phyloP scores from a whole-genome alignment of 64 coral and sea anemone genomes.

The Dendrophyllia cribrosa region DNA sequence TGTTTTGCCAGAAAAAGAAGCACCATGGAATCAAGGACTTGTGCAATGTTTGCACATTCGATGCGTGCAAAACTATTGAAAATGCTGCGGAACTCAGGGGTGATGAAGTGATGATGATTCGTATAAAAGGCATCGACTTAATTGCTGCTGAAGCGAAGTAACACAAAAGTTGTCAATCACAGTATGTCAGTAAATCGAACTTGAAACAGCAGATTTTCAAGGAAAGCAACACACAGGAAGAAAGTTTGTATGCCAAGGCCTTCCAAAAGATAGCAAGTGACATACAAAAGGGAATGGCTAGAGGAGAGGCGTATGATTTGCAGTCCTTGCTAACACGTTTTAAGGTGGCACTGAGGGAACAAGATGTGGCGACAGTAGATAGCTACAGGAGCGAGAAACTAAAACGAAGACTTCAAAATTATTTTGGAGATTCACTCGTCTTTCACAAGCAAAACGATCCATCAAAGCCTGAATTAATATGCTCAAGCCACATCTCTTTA shows the following conservation, averaged over 20 bases:
- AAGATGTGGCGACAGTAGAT: no score
- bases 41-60: background rate
- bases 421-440: constrained; percentile 24
- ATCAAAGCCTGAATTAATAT: constrained; percentile 56
- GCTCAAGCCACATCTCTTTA: constrained; percentile 46
- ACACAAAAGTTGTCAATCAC: constrained; percentile 28
- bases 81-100: background rate
- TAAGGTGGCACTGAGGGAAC: background rate
- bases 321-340: background rate
- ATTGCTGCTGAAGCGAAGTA: constrained; percentile 36
- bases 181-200: constrained; percentile 34
- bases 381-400: constrained; percentile 31
- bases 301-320: background rate
- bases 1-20: constrained; percentile 28
- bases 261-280: constrained; percentile 3
- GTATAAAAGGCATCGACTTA: constrained; percentile 9
- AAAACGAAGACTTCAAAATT: constrained; percentile 4
- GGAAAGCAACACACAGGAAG: background rate
- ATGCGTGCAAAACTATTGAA: constrained; percentile 1
- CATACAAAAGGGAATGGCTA: background rate
- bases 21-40: constrained; percentile 4
- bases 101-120: background rate
- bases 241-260: background rate
- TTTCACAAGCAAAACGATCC: constrained; percentile 50
- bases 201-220: constrained; percentile 5